Base-by-base conservation (phyloP, 2,888 invertebrate genomes). In the Caenorhabditis parvicauda region DNA sequence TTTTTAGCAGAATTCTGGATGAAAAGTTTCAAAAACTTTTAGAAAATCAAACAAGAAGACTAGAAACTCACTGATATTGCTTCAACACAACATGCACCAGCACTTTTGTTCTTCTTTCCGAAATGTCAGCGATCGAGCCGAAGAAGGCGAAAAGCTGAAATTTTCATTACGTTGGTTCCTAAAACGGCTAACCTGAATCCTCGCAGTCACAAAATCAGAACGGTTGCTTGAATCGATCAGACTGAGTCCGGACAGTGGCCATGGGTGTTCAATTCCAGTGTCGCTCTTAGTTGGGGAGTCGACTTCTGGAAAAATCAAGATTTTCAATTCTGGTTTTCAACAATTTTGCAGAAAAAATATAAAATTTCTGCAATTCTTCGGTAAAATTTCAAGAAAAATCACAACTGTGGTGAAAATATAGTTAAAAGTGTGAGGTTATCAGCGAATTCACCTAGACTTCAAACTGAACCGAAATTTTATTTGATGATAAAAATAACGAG, bases 101-200 rank as follows among this genome's bases (percentile, higher is more conserved):
- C 80, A 90, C 89, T 46, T 89, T 86, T 74, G 91, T 92, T 81
- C 87, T 89, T 1, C 87, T 85, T 83, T 92, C 91, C 73, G 88
- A 89, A 12, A 90, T 84, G 63, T 88, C 87, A 3, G 89, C 86
- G 80, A 91, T 89, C 64, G 51, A 46, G 9, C 47, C 62, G 44
- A 70, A 49, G 39, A 70, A 70, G 9, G 50, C 48, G 52, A 67
- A 60, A 1, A 66, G 28, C 42, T 64, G 59, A n/a, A n/a, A n/a
- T n/a, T n/a, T n/a, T n/a, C n/a, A n/a, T n/a, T n/a, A n/a, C n/a
- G n/a, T n/a, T n/a, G n/a, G n/a, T n/a, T n/a, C n/a, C n/a, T n/a
- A n/a, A n/a, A n/a, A n/a, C n/a, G n/a, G n/a, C n/a, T n/a, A n/a
- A n/a, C n/a, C n/a, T n/a, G n/a, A 25, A 59, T 54, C 49, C 66